Base-by-base conservation (phyloP, 1,140 invertebrate genomes). In the Varroa destructor region DNA sequence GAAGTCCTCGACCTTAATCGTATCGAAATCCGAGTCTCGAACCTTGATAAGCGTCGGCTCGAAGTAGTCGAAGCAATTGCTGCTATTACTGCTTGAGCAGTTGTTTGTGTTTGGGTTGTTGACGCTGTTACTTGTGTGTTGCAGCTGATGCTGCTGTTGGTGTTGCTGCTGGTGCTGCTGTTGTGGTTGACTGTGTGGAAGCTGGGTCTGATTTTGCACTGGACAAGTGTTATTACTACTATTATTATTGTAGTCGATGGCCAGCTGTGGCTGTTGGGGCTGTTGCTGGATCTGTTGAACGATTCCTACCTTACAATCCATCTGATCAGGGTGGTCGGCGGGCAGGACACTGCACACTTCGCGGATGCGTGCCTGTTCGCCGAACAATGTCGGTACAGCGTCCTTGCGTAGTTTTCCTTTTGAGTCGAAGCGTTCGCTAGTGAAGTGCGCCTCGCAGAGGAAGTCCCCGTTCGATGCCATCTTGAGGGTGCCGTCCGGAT, bases 231-330 rank as follows among this genome's bases (percentile, higher is more conserved):
- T 67, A 40, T 58, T 58, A 40, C 42, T 56, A n/a, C 55, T 56
- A n/a, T 56, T 58, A 46, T 67, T 67, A 37, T 67, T 67, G 46
- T 43, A 67, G 46, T 67, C 61, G 8, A 51, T 51, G 8, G 46
- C 46, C 46, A 51, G 46, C 46, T 51, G 46, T 51, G 46, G 4
- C 46, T 51, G 46, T 5, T 51, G 46, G 8, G 3, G 46, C 3
- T 51, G 46, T 5, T 51, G 46, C 46, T 51, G 46, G 46, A 51
- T 3, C 8, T 51, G 46, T 51, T 51, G 46, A 51, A 51, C 46
- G 37, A 67, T 46, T 40, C 61, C 61, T 67, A 67, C 61, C 61
- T 67, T 67, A 67, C 61, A 67, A 46, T 67, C 61, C 61, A 67
- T 67, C 61, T 67, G 61, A 43, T 67, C 61, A 46, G 61, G 61